phyloP scores from a whole-genome alignment of 2,797 vertebrate genomes.

The Microcaecilia unicolor region DNA sequence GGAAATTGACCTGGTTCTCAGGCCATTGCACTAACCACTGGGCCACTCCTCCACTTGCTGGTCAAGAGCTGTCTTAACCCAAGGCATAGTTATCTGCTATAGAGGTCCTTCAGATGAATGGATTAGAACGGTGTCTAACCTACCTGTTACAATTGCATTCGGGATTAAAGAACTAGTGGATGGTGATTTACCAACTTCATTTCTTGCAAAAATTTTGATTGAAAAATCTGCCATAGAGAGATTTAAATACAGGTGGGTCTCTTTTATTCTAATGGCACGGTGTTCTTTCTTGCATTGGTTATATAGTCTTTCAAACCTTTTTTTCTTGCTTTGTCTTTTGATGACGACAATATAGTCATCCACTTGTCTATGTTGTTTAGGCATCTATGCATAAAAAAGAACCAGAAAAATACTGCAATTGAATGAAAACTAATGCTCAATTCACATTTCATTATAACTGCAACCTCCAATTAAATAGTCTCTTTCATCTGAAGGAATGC shows the following conservation, averaged over 20 bases:
- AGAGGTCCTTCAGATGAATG: too few species aligned
- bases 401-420: not conserved
- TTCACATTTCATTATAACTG: not conserved
- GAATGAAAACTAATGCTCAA: not conserved
- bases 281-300: constrained; percentile 8
- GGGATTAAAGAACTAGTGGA: constrained; percentile 11
- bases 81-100: too few species aligned
- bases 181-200: constrained; percentile 32
- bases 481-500: too few species aligned
- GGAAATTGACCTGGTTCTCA: too few species aligned
- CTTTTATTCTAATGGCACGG: not conserved
- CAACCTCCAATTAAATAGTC: too few species aligned
- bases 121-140: not conserved
- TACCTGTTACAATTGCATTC: constrained; percentile 13
- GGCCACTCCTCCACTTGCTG: too few species aligned
- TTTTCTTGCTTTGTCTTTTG: constrained; percentile 42
- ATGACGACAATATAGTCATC: constrained; percentile 45
- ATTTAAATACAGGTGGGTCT: constrained; percentile 17
- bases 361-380: constrained; percentile 16
- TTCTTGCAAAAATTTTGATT: constrained; percentile 29
- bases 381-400: constrained; percentile 40
- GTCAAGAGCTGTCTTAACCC: too few species aligned
- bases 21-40: too few species aligned
- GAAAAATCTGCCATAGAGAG: constrained; percentile 27
- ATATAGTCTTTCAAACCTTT: constrained; percentile 49